Base-by-base conservation (phyloP, 2,113 vertebrate genomes). In the Lynx canadensis region DNA sequence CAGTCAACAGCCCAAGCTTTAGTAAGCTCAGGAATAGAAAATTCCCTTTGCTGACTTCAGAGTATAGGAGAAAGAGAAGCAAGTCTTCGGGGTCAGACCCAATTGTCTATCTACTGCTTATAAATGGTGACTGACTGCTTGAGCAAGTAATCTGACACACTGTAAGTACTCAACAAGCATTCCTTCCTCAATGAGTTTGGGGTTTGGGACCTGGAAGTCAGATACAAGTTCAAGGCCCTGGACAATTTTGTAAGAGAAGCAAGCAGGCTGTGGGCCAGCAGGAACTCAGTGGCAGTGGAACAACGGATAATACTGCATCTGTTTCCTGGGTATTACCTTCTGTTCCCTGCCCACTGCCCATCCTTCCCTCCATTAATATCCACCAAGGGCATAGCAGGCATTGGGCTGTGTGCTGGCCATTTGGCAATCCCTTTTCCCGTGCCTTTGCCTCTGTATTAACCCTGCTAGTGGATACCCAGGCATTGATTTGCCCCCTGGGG, bases 331-430 rank as follows among this genome's bases (percentile, higher is more conserved):
- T 6, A 41, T 21, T 48, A 55, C 19, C 23, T 23, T 74, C 60
- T 55, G 52, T 6, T 18, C 69, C 60, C 57, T 29, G 7, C 48
- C 11, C 36, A 13, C 29, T 29, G n/a, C 2, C 55, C 82, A 48
- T 6, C 14, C 88, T 16, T 9, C 63, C 6, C 15, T 21, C 18
- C 38, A 57, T 5, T 9, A 89, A 18, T 14, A 76, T 15, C 90
- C 71, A 45, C 87, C 3, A 5, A 87, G 69, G 4, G n/a, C 80
- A 0, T 3, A 6, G 14, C 19, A 45, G 31, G 7, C 1, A 0
- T 8, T 45, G 71, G 66, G 73, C 38, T 8, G 29, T 10, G 38
- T 8, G 74, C 41, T 9, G 14, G 19, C 5, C 50, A 36, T 21
- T 11, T 69, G 68, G 31, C 18, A 52, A 12, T 52, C 31, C 38